These are phyloP conservation scores for Heterohyrax brucei DNA, from an alignment of 2,797 vertebrate genomes.

Conservation along the genomic window DNA sequence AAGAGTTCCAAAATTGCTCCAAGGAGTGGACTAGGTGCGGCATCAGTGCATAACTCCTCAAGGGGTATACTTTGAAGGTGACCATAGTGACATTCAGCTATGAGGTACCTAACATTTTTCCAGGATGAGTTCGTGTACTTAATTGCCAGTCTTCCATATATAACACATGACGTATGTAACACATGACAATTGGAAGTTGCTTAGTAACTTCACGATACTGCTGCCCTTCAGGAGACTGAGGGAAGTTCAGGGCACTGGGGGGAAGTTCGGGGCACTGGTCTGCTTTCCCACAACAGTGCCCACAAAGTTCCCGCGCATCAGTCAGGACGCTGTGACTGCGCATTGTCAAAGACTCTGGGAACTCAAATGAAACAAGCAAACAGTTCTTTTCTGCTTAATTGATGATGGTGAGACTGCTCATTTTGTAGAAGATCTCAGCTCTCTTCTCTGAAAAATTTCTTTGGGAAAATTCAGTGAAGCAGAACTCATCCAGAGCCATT, in stretches of 20 bases:
- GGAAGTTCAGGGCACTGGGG: not conserved
- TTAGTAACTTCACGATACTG: not conserved
- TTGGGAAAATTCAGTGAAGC: slow-evolving; percentile 46
- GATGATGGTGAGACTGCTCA: slow-evolving; percentile 40
- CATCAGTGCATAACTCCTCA: too few species aligned
- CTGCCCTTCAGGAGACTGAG: not conserved
- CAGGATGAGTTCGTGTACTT: too few species aligned
- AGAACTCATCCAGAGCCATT: slow-evolving; percentile 48
- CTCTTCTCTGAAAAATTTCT: slow-evolving; percentile 72
- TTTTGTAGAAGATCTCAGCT: slow-evolving; percentile 44
- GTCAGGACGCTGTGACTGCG: not conserved
- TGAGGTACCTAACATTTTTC: too few species aligned
- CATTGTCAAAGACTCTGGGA: not conserved
- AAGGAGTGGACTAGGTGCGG: too few species aligned
- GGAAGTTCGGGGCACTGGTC: not conserved
- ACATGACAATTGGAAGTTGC: not conserved
- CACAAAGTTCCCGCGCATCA: not conserved
- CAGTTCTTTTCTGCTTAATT: slow-evolving; percentile 56
- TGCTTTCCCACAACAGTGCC: not conserved
- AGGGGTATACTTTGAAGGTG: too few species aligned
- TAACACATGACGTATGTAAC: too few species aligned
- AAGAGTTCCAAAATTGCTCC: too few species aligned
- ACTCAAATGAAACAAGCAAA: not conserved
- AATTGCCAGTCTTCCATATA: too few species aligned
- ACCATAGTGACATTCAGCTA: too few species aligned